These are phyloP conservation scores for Triplophysa dalaica DNA, from an alignment of 2,113 vertebrate species.

Conservation along the genomic window DNA sequence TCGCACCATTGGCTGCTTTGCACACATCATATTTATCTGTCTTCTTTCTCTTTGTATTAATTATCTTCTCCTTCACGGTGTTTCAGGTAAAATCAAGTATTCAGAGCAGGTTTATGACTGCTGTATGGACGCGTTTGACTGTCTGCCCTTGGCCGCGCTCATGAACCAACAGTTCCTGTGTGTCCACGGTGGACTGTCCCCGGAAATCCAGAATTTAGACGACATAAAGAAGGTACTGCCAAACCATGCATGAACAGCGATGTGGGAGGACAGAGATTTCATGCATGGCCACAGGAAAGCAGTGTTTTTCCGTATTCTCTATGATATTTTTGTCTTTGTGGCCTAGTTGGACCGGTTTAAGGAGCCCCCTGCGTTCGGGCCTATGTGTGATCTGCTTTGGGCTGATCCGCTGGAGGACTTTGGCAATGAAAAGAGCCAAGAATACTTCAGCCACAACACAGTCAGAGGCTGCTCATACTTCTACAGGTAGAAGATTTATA, in stretches of 20 bases:
- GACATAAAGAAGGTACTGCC: constrained; percentile 79
- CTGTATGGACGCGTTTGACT: constrained; percentile 82
- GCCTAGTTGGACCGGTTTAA: constrained; percentile 80
- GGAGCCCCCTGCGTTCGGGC: constrained; percentile 80
- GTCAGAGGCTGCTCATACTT: constrained; percentile 83
- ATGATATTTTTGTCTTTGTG: constrained; percentile 31
- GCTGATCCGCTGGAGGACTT: constrained; percentile 81
- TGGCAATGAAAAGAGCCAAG: constrained; percentile 82
- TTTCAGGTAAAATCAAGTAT: constrained; percentile 84
- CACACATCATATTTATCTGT: no score
- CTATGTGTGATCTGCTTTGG: constrained; percentile 83
- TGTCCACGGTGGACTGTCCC: constrained; percentile 80
- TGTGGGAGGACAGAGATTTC: constrained; percentile 29
- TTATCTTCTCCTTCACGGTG: constrained; percentile 5
- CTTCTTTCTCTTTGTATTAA: not conserved
- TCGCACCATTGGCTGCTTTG: no score
- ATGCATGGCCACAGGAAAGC: constrained; percentile 37
- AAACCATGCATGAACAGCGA: constrained; percentile 6
- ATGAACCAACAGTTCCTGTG: constrained; percentile 83
- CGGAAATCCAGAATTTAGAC: constrained; percentile 82
- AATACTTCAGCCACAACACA: constrained; percentile 82
- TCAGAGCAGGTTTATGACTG: constrained; percentile 82
- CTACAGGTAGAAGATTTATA: constrained; percentile 73
- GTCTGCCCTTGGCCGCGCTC: constrained; percentile 79
- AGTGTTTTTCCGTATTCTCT: constrained; percentile 10